Evolutionary conservation across 2,797 vertebrate species (phyloP).

Genomic region (Atherinosoma microstoma): DNA sequence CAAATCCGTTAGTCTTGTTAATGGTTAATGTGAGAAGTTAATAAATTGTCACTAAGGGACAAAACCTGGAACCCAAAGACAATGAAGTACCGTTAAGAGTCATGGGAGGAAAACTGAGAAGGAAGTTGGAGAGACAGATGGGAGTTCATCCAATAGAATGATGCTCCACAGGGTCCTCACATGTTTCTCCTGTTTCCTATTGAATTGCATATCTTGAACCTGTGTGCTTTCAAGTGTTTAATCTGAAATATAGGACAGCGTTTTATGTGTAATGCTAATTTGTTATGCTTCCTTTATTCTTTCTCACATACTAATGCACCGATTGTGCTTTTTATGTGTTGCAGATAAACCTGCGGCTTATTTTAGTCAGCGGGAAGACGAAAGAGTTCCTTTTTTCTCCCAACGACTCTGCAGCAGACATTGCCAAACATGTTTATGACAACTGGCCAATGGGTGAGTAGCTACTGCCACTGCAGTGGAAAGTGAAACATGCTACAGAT

Average conservation of each 20-base stretch:
- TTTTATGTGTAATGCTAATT: slow-evolving; percentile 4
- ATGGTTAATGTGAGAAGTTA: slow-evolving; percentile 2
- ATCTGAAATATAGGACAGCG: slow-evolving; percentile 6
- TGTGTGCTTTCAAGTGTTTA: slow-evolving; percentile 19
- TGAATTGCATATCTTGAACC: slow-evolving; percentile 40
- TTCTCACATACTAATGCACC: background rate
- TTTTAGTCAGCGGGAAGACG: slow-evolving; percentile 97
- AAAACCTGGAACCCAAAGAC: slow-evolving; percentile 21
- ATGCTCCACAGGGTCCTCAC: slow-evolving; percentile 46
- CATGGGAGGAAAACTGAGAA: slow-evolving; percentile 23
- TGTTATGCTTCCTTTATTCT: background rate
- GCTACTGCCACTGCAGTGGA: background rate
- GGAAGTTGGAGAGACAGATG: slow-evolving; percentile 59
- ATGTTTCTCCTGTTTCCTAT: slow-evolving; percentile 58
- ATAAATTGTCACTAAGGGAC: slow-evolving; percentile 8
- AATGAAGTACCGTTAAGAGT: slow-evolving; percentile 5
- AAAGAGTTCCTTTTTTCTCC: slow-evolving; percentile 98
- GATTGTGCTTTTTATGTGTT: slow-evolving; percentile 49
- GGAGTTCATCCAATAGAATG: slow-evolving; percentile 45
- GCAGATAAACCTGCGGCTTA: slow-evolving; percentile 97
- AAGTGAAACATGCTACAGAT: background rate
- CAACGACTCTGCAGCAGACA: slow-evolving; percentile 95
- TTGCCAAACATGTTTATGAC: slow-evolving; percentile 97
- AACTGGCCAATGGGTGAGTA: slow-evolving; percentile 98
- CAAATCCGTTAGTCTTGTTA: background rate